Percentiles rank a stretch among this genome's conserved stretches.
phyloP scores from a whole-genome alignment of 2,113 vertebrate genomes.

The Campylorhamphus procurvoides region DNA sequence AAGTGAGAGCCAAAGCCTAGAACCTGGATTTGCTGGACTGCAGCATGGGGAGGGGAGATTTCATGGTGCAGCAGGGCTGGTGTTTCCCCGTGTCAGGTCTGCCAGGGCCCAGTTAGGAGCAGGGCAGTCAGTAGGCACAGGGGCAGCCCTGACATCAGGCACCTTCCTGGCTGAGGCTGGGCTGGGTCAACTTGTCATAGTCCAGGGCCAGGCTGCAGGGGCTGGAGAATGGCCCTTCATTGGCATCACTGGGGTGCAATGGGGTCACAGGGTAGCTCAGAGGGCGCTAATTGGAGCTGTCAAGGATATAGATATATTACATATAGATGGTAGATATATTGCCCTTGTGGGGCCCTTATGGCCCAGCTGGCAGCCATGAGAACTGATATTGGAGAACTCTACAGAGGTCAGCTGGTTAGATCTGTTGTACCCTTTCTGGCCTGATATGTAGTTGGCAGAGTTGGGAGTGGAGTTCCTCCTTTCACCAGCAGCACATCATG shows the following conservation, averaged over 20 bases:
- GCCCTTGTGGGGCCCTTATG: not conserved
- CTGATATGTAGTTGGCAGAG: fast-evolving
- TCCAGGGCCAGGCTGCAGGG: too few species aligned
- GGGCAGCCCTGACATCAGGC: not conserved
- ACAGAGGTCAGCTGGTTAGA: fast-evolving
- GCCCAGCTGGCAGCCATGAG: too few species aligned
- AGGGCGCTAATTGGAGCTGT: not conserved
- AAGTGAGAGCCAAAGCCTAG: not conserved
- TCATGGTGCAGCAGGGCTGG: fast-evolving
- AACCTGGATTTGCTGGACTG: not conserved
- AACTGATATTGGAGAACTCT: not conserved
- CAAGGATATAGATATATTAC: not conserved
- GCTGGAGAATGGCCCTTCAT: not conserved
- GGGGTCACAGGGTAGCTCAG: too few species aligned
- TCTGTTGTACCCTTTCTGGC: not conserved
- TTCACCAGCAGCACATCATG: fast-evolving
- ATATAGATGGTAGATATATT: too few species aligned
- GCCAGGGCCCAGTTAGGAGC: not conserved
- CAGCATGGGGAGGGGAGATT: fast-evolving
- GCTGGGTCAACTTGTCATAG: not conserved
- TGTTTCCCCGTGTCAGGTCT: not conserved
- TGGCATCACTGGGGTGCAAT: not conserved
- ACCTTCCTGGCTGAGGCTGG: not conserved
- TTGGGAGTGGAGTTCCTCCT: not conserved
- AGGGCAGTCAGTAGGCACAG: fast-evolving